phyloP scores from a whole-genome alignment of 2,888 invertebrate species.

The Pachycephus smyrnensis region DNA sequence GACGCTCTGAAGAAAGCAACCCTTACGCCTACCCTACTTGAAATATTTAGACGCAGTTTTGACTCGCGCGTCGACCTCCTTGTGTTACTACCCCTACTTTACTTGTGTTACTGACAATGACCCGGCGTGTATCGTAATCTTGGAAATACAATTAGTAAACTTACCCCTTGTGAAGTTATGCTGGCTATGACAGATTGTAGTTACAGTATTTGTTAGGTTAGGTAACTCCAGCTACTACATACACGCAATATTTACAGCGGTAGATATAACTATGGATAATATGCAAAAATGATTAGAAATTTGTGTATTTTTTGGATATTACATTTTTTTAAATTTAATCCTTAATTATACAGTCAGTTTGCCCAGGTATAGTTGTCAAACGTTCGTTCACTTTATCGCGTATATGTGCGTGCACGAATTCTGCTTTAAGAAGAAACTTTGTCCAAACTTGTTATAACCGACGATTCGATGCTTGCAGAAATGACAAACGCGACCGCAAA shows the following conservation, averaged over 20 bases:
- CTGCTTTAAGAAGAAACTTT: slow-evolving; percentile 20
- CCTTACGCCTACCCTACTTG: slow-evolving; percentile 33
- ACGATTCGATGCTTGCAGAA: slow-evolving; percentile 52
- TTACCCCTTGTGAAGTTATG: not conserved
- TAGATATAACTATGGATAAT: not conserved
- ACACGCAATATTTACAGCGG: not conserved
- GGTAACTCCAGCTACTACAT: not conserved
- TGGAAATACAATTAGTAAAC: not conserved
- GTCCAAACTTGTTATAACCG: slow-evolving; percentile 42
- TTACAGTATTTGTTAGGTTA: not conserved
- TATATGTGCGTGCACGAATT: not conserved
- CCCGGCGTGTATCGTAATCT: not conserved
- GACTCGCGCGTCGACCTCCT: not conserved
- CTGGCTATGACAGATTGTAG: not conserved
- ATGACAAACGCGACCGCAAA: slow-evolving; percentile 63
- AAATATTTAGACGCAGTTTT: not conserved
- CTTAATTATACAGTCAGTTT: not conserved
- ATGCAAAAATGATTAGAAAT: not conserved
- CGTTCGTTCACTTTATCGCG: not conserved
- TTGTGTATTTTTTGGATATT: not conserved
- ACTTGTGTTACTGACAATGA: not conserved
- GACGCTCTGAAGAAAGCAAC: slow-evolving; percentile 61
- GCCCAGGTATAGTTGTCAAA: not conserved
- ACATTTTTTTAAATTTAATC: not conserved
- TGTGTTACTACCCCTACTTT: not conserved